Percentiles rank a stretch among this genome's conserved stretches.
phyloP scores from a whole-genome alignment of 2,113 vertebrate genomes.

The Tachycineta bicolor region DNA sequence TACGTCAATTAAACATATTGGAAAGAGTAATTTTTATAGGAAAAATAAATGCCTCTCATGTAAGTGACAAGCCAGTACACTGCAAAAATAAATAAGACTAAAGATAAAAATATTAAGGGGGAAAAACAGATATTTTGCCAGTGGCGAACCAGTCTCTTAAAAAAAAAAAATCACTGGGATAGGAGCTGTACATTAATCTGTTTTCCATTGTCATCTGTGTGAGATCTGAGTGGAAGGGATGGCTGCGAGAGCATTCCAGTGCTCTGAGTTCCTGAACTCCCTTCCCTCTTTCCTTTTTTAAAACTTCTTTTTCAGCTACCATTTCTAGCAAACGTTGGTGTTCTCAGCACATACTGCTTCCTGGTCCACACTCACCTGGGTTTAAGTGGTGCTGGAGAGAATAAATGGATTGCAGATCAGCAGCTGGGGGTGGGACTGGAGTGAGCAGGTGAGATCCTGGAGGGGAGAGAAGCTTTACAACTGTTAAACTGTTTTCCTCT shows the following conservation, averaged over 20 bases:
- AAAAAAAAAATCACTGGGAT: conserved; percentile 15
- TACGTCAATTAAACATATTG: neutral
- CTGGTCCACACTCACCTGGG: neutral
- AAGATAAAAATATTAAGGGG: neutral
- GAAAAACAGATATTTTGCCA: neutral
- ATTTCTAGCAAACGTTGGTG: neutral
- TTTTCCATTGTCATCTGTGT: neutral
- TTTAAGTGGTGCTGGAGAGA: neutral
- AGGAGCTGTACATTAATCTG: neutral
- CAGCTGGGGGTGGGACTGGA: neutral
- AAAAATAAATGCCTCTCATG: neutral
- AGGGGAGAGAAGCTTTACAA: neutral
- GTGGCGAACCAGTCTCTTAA: neutral
- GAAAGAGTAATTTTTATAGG: neutral
- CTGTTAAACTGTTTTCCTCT: conserved; percentile 23
- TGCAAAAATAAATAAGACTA: conserved; percentile 1
- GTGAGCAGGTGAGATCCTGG: neutral
- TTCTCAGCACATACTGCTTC: neutral
- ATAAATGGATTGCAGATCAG: neutral
- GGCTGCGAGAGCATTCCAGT: neutral
- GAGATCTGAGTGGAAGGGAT: neutral
- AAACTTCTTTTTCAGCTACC: neutral
- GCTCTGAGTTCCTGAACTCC: neutral
- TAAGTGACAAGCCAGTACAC: neutral
- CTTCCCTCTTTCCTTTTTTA: neutral